Conservation (phyloP, 2,113 vertebrate species). For the Aptenodytes forsteri region DNA sequence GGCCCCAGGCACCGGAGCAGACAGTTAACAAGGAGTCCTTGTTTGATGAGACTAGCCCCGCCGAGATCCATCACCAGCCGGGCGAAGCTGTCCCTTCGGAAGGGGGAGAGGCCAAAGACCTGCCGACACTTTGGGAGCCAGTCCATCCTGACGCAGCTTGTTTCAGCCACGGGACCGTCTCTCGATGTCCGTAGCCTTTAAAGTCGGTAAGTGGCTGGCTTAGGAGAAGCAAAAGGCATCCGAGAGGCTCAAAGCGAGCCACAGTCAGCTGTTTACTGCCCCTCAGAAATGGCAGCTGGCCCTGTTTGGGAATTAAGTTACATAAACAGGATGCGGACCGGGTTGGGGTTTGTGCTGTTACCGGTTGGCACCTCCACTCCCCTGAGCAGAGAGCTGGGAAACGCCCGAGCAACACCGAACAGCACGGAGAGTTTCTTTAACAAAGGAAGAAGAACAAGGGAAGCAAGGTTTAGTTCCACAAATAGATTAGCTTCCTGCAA, state of each 20-base stretch:
- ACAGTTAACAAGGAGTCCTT: constrained; percentile 45
- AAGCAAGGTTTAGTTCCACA: constrained; percentile 21
- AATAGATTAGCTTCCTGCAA: constrained; percentile 43
- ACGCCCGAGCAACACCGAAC: not conserved
- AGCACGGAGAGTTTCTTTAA: not conserved
- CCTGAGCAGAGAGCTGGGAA: not conserved
- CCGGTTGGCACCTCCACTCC: not conserved
- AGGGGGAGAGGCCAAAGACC: not conserved
- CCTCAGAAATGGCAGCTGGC: not conserved
- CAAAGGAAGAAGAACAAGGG: constrained; percentile 54
- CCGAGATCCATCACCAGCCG: not conserved
- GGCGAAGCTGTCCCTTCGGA: not conserved
- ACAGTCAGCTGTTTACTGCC: constrained; percentile 20
- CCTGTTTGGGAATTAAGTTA: not conserved
- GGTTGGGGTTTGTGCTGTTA: not conserved
- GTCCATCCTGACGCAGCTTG: not conserved
- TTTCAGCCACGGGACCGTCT: not conserved
- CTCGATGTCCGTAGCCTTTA: not conserved
- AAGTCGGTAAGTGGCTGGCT: not conserved
- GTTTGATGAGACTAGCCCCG: not conserved
- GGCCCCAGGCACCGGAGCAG: not conserved
- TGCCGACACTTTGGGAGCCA: not conserved
- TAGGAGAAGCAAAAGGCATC: not conserved
- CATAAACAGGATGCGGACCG: constrained; percentile 50
- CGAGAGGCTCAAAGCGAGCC: not conserved